Base-by-base conservation (phyloP, 2,888 invertebrate species). In the Parnassius orleans region DNA sequence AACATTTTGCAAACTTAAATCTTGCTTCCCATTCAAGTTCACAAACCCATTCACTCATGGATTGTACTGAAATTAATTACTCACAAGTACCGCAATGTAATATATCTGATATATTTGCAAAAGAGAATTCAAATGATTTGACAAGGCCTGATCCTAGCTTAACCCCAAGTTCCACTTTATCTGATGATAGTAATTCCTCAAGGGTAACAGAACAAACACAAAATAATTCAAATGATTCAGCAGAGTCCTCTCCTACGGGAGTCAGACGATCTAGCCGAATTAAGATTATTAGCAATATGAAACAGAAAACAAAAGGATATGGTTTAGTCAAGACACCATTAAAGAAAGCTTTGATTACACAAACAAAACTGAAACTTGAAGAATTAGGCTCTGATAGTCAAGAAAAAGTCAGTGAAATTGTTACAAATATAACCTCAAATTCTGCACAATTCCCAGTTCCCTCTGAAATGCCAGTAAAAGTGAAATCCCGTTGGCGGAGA, bases 401-500 rank as follows among this genome's bases (percentile, higher is more conserved):
- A 65, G 88, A 84, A 43, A 91, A 83, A 66, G 72, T 73, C 50
- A 71, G 71, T 47, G 90, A 87, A 69, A 68, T 73, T 46, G 60
- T 76, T 60, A 70, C 71, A 65, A 76, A 65, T 69, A 75, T 73
- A 71, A 77, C 87, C 60, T 80, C 89, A 14, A 85, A 85, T 64
- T 87, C 91, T 50, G 83, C 86, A 54, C 84, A 90, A 58, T 88
- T 89, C 60, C 86, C 87, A 24, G 85, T 93, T 48, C 84, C 87
- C 57, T 90, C 90, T 58, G 92, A 92, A 60, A 95, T 95, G 87
- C 95, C 95, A 1, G 95, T 95, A 0, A 96, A 96, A 87, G 95
- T 96, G 0, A 96, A 96, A 77, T 95, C 95, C 11, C 91, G 96
- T 11, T 96, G 96, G 96, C 85, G 95, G 64, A 86, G 95, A 66